Evolutionary conservation across 2,888 invertebrate genomes (phyloP).

Genomic region (Dicyrtomina minuta): DNA sequence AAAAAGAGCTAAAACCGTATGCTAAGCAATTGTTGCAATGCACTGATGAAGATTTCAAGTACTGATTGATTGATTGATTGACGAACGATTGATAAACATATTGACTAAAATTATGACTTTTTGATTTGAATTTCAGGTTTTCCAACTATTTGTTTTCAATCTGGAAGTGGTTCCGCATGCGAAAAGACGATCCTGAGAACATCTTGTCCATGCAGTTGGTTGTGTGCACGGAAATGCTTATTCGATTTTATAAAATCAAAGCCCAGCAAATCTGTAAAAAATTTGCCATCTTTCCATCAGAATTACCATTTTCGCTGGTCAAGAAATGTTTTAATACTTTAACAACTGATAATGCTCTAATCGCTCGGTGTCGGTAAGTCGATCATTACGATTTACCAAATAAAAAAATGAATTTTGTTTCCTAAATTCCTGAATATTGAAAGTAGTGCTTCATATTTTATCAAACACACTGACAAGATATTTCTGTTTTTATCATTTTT

Average conservation of each 20-base stretch:
- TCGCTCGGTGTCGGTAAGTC: slow-evolving; percentile 41
- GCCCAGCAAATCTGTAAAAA: slow-evolving; percentile 35
- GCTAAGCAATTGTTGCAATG: slow-evolving; percentile 33
- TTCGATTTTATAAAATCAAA: slow-evolving; percentile 39
- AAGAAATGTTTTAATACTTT: slow-evolving; percentile 46
- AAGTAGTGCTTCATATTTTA: too few species aligned
- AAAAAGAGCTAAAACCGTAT: slow-evolving; percentile 39
- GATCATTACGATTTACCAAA: too few species aligned
- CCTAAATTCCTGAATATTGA: too few species aligned
- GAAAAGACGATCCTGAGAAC: slow-evolving; percentile 25
- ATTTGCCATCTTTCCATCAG: slow-evolving; percentile 31
- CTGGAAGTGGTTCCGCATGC: slow-evolving; percentile 29
- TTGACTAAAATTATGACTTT: too few species aligned
- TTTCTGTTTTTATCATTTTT: too few species aligned
- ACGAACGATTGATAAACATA: too few species aligned
- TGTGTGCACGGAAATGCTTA: too few species aligned
- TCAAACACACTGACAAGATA: too few species aligned
- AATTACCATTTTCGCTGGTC: slow-evolving; percentile 40
- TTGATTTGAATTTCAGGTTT: slow-evolving; percentile 41
- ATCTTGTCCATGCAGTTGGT: slow-evolving; percentile 37
- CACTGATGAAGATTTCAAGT: slow-evolving; percentile 26
- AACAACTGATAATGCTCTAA: slow-evolving; percentile 41
- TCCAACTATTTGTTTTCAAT: slow-evolving; percentile 45
- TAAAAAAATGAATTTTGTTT: too few species aligned
- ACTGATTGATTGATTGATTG: too few species aligned